A percentile compares a stretch with the other conserved stretches of the same genome.
These are phyloP conservation scores for Cylas formicarius DNA, from an alignment of 1,140 invertebrate species.

Conservation along the genomic window DNA sequence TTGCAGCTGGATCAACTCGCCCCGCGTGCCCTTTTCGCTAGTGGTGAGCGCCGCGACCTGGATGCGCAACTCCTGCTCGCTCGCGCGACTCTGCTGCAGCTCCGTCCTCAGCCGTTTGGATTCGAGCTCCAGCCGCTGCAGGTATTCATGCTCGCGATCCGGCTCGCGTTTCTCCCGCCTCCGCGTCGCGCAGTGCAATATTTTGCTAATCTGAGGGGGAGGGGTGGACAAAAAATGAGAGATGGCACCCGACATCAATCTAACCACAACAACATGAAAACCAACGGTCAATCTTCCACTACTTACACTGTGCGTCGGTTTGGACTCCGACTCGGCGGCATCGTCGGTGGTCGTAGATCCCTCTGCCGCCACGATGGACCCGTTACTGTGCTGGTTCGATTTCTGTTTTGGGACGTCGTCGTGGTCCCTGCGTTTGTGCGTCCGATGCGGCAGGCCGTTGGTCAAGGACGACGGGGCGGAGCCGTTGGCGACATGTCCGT, in stretches of 20 bases:
- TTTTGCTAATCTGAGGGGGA: too few species aligned
- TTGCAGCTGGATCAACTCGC: slow-evolving; percentile 68
- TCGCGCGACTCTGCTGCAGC: slow-evolving; percentile 65
- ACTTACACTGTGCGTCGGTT: too few species aligned
- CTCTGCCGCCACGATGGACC: slow-evolving; percentile 26
- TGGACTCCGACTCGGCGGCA: slow-evolving; percentile 18
- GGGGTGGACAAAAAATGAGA: too few species aligned
- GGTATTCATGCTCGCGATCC: slow-evolving; percentile 44
- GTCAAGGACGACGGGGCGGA: too few species aligned
- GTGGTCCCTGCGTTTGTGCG: too few species aligned
- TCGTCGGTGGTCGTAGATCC: too few species aligned
- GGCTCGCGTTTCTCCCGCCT: slow-evolving; percentile 45
- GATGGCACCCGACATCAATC: too few species aligned
- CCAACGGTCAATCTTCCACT: too few species aligned
- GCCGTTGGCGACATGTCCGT: slow-evolving; percentile 39
- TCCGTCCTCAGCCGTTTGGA: slow-evolving; percentile 75
- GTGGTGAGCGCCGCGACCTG: slow-evolving; percentile 53
- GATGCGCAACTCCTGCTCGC: slow-evolving; percentile 75
- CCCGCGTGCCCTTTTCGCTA: slow-evolving; percentile 65
- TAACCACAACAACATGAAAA: too few species aligned
- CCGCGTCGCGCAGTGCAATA: too few species aligned
- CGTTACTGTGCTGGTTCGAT: slow-evolving; percentile 37
- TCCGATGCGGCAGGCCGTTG: too few species aligned
- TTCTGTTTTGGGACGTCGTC: too few species aligned
- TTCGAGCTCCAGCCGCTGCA: slow-evolving; percentile 58